Base-by-base conservation (phyloP, 2,888 invertebrate species). In the Heliconius ismenius region DNA sequence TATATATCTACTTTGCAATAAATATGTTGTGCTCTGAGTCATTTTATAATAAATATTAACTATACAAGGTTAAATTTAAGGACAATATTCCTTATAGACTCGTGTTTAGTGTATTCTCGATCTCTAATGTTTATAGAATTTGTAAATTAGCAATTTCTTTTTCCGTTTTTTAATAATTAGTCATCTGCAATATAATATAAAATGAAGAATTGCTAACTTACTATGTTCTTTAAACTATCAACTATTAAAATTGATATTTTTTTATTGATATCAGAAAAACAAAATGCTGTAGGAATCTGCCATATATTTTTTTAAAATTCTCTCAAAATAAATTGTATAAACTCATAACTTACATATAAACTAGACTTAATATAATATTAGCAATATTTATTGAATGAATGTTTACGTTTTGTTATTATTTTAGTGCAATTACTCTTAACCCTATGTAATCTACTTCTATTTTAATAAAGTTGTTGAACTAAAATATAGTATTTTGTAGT, bases 401-500 rank as follows among this genome's bases (percentile, higher is more conserved):
- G 78, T 82, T 81, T 85, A 83, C 82, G 83, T 84, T 83, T 84
- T 84, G 87, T 89, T 86, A 87, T 85, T 83, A 82, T 86, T 88
- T 81, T 86, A 86, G 85, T 88, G 85, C 85, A 89, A 89, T 88
- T 86, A 84, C 74, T 85, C 86, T 76, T 75, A 75, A 67, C 69
- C 26, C 36, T 63, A 18, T 79, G 75, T 78, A 77, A 77, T 74
- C 68, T 75, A 74, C 73, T 43, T 80, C 68, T 74, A 70, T 77
- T 63, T 78, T 77, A 81, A 81, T 80, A 83, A 79, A 77, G 81
- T 77, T 82, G 81, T 84, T 84, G 82, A 87, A 84, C 58, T 83
- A 73, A 86, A 87, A 87, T 76, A 85, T 86, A 84, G 84, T 90
- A 89, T 89, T 89, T 90, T 88, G 86, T 89, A 89, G 88, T 85